These are phyloP conservation scores for Chrysolina oricalcia DNA, from an alignment of 2,888 invertebrate species.

Conservation along the genomic window DNA sequence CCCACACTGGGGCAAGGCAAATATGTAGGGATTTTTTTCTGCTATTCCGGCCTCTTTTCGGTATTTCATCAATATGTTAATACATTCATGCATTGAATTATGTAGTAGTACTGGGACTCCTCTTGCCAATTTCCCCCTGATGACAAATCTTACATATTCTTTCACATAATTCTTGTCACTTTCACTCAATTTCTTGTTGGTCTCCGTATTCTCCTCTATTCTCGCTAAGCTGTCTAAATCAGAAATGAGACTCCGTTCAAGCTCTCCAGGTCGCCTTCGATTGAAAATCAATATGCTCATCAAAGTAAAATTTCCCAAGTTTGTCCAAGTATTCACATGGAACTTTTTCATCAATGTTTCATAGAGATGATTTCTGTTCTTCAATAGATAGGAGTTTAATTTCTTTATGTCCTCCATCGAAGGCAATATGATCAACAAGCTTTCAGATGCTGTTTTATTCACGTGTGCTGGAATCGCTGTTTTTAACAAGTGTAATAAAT, in stretches of 20 bases:
- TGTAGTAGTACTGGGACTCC: too few relatives aligned
- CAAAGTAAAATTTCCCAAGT: background rate
- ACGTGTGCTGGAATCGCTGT: slow-evolving; percentile 17
- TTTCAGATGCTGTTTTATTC: too few relatives aligned
- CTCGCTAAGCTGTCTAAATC: background rate
- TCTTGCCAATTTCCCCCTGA: background rate
- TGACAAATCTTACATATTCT: background rate
- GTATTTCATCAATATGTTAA: background rate
- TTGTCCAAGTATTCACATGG: background rate
- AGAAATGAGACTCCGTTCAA: background rate
- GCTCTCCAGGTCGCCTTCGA: background rate
- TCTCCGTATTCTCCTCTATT: background rate
- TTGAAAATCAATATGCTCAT: slow-evolving; percentile 3
- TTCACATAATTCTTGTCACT: background rate
- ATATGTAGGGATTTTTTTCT: background rate
- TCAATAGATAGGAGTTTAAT: slow-evolving; percentile 8
- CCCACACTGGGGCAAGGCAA: background rate
- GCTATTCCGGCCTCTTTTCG: background rate
- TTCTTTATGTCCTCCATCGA: background rate
- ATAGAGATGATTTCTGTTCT: background rate
- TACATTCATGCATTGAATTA: background rate
- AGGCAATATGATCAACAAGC: too few relatives aligned
- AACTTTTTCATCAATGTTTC: background rate
- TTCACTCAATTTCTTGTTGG: background rate
- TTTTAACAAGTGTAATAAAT: slow-evolving; percentile 5